Percentiles rank a stretch among this genome's conserved stretches.
Evolutionary conservation across 2,888 invertebrate genomes (phyloP).

Genomic region (Tinea semifulvella): DNA sequence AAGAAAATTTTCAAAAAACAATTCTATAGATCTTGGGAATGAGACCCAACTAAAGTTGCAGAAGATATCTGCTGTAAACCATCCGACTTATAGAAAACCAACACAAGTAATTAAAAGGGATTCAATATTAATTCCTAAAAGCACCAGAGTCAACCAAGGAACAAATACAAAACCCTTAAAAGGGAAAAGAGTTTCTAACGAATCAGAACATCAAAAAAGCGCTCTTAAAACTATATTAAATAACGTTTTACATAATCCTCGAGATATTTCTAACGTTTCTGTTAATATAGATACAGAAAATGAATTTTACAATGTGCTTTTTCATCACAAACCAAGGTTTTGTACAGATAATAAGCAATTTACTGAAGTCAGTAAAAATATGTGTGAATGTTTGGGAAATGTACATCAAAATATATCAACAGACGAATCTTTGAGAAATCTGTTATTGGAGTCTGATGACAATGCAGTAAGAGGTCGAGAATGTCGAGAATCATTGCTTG

Average conservation of each 20-base stretch:
- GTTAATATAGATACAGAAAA: constrained; percentile 40
- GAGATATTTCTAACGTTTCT: constrained; percentile 33
- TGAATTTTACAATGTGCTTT: constrained; percentile 37
- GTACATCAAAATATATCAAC: too few relatives aligned
- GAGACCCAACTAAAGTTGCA: neutral
- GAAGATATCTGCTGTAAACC: too few relatives aligned
- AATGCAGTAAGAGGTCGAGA: neutral
- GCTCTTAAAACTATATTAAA: neutral
- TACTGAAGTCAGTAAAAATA: constrained; percentile 20
- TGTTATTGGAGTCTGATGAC: neutral
- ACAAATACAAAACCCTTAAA: constrained; percentile 15
- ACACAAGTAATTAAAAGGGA: neutral
- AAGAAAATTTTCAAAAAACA: neutral
- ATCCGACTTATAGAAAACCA: neutral
- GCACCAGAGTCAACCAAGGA: neutral
- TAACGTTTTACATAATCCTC: constrained; percentile 18
- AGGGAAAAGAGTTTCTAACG: neutral
- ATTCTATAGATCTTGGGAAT: neutral
- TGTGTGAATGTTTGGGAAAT: constrained; percentile 25
- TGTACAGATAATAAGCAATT: constrained; percentile 17
- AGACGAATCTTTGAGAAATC: neutral
- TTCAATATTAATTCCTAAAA: neutral
- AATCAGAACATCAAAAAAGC: neutral
- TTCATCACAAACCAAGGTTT: constrained; percentile 32
- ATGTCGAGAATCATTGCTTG: constrained; percentile 19